Conservation (phyloP, 30 jellyfish, hydroid and myxozoan species). For the Chironex yamaguchii region DNA sequence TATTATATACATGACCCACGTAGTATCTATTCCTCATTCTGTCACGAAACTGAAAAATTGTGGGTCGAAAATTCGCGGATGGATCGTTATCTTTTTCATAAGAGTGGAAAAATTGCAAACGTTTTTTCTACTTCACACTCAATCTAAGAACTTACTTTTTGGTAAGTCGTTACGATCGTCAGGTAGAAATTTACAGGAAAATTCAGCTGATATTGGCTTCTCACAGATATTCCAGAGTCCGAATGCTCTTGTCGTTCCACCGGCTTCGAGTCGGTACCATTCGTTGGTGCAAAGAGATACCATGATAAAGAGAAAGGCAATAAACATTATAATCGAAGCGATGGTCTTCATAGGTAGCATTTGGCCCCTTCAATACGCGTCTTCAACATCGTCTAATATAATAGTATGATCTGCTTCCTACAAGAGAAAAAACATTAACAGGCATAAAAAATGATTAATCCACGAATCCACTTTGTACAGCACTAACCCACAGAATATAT, state of each 20-base stretch:
- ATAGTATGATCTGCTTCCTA: no score
- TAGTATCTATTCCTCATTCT: no score
- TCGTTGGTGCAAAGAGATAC: constrained; percentile 73
- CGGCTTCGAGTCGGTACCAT: constrained; percentile 29
- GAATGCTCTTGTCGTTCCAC: constrained; percentile 21
- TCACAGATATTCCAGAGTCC: constrained; percentile 80
- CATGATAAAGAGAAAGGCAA: constrained; percentile 59
- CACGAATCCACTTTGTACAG: no score
- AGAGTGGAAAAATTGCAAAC: no score
- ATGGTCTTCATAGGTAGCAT: constrained; percentile 61
- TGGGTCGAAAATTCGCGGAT: no score
- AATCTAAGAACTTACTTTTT: neutral
- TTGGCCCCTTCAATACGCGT: neutral
- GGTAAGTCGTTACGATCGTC: neutral
- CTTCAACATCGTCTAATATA: no score
- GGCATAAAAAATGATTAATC: no score
- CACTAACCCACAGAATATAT: no score
- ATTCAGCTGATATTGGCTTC: neutral
- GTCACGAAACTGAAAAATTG: no score
- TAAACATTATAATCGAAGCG: constrained; percentile 65
- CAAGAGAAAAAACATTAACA: no score
- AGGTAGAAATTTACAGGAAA: neutral
- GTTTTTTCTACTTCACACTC: neutral
- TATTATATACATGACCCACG: no score
- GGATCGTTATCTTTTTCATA: no score